Evolutionary conservation across 2,888 invertebrate genomes (phyloP).

Genomic region (Gerris lacustris): DNA sequence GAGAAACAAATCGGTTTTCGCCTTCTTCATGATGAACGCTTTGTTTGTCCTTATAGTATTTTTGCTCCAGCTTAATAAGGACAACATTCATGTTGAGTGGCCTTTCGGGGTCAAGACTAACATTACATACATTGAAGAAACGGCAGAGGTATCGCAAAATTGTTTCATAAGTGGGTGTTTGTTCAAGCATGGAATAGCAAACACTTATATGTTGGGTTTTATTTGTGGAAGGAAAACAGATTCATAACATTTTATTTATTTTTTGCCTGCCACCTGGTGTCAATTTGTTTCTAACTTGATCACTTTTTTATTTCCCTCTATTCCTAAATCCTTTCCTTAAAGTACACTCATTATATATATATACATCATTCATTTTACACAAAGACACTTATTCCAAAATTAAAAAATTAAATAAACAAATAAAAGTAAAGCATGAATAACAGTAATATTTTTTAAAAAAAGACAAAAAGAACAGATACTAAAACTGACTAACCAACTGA

Average conservation of each 20-base stretch:
- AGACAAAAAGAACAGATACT: too few species aligned
- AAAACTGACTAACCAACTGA: too few species aligned
- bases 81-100: conserved; percentile 94
- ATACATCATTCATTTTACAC: too few species aligned
- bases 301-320: neutral
- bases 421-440: too few species aligned
- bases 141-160: conserved; percentile 60
- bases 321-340: neutral
- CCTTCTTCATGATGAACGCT: conserved; percentile 99
- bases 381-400: too few species aligned
- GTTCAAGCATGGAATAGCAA: conserved; percentile 3
- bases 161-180: neutral
- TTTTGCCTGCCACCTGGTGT: neutral
- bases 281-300: neutral
- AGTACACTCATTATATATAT: too few species aligned
- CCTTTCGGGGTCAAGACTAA: conserved; percentile 90
- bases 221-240: conserved; percentile 2
- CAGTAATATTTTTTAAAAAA: too few species aligned
- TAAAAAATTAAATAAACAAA: too few species aligned
- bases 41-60: conserved; percentile 97
- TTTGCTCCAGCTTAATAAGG: conserved; percentile 97
- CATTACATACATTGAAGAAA: conserved; percentile 85
- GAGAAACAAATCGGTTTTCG: conserved; percentile 92
- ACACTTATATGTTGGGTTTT: neutral
- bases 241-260: neutral